Percentiles rank a stretch among this genome's conserved stretches.
phyloP scores from a whole-genome alignment of 2,797 vertebrate species.

The Lemur catta region DNA sequence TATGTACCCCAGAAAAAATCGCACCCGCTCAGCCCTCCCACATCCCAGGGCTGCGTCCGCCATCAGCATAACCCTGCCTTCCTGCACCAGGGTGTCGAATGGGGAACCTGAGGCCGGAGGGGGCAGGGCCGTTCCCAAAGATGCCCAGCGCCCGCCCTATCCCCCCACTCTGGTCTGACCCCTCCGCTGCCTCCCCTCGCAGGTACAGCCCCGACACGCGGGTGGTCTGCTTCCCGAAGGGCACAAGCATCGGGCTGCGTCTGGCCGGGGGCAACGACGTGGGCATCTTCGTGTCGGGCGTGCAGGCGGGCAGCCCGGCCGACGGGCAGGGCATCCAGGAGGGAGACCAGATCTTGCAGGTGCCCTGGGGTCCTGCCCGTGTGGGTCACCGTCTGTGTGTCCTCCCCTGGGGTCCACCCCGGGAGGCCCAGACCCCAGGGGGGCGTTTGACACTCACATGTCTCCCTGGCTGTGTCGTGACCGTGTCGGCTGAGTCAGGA shows the following conservation, averaged over 20 bases:
- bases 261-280: slow-evolving; percentile 95
- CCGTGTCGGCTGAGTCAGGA: not conserved
- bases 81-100: not conserved
- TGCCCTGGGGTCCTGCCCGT: slow-evolving; percentile 58
- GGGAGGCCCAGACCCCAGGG: not conserved
- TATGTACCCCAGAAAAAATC: slow-evolving; percentile 29
- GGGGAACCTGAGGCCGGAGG: not conserved
- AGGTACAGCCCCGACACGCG: slow-evolving; percentile 91
- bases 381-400: not conserved
- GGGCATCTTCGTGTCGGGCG: slow-evolving; percentile 95
- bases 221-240: slow-evolving; percentile 89
- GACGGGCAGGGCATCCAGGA: slow-evolving; percentile 90
- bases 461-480: not conserved
- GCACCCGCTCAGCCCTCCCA: accelerated
- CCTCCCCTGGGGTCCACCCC: not conserved
- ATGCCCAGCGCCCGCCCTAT: not conserved
- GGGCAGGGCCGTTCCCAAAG: not conserved
- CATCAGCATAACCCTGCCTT: accelerated
- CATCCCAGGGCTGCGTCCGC: accelerated
- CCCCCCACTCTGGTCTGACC: not conserved
- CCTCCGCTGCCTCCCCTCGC: accelerated
- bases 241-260: slow-evolving; percentile 90
- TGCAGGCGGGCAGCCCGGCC: slow-evolving; percentile 93
- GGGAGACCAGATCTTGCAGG: slow-evolving; percentile 97
- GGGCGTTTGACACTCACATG: too few species aligned